Conservation (phyloP, 2,113 vertebrate species). For the Rutilus rutilus region DNA sequence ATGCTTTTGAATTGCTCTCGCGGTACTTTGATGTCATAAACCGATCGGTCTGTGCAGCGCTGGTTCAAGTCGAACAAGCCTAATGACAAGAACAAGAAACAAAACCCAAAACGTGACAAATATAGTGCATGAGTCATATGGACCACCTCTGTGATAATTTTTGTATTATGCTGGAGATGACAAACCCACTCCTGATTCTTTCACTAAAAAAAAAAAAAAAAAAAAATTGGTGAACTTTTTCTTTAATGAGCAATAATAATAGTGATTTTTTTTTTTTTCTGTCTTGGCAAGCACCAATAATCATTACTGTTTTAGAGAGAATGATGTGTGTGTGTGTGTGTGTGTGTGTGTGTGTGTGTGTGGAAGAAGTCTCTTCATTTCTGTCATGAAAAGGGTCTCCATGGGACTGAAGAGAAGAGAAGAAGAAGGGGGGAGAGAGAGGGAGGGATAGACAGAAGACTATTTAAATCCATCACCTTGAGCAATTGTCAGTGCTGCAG, state of each 20-base stretch:
- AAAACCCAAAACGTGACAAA: no score
- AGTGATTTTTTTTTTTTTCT: not conserved
- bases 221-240: not conserved
- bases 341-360: not conserved
- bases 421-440: conserved; percentile 60
- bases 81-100: no score
- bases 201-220: not conserved
- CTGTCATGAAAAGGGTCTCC: conserved; percentile 50
- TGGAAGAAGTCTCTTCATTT: conserved; percentile 47
- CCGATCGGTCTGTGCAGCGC: no score
- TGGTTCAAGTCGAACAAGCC: no score
- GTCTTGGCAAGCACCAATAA: not conserved
- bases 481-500: conserved; percentile 48
- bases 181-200: not conserved
- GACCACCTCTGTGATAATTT: not conserved
- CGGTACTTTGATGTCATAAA: no score
- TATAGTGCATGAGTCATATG: not conserved
- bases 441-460: conserved; percentile 60
- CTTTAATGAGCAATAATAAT: not conserved
- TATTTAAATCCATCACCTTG: conserved; percentile 73
- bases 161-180: not conserved
- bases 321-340: no score
- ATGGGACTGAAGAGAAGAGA: conserved; percentile 41
- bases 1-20: no score
- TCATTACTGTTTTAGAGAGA: not conserved